Evolutionary conservation across 2,113 vertebrate species (phyloP).

Genomic region (Pterocles orientalis): DNA sequence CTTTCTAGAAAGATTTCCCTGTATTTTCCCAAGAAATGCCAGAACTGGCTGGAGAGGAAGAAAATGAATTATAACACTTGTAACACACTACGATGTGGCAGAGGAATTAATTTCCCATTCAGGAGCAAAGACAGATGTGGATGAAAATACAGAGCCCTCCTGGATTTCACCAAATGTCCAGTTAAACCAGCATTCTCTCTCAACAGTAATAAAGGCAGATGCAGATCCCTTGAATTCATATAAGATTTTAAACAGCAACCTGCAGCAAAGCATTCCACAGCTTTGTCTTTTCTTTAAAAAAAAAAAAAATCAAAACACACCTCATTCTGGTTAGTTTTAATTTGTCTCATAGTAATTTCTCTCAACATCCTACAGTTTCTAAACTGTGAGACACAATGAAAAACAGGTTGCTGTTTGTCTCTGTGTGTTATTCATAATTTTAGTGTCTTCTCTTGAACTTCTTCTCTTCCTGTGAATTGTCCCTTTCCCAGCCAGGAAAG

Average conservation of each 20-base stretch:
- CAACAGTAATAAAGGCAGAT: neutral
- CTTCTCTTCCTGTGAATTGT: neutral
- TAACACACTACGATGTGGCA: neutral
- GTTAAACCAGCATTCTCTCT: neutral
- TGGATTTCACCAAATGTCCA: neutral
- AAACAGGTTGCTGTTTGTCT: neutral
- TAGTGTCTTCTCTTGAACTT: too few species aligned
- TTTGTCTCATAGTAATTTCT: neutral
- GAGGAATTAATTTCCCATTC: neutral
- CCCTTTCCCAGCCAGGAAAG: neutral
- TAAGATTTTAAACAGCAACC: neutral
- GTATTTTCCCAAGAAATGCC: neutral
- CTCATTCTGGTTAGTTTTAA: neutral
- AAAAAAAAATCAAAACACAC: neutral
- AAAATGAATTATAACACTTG: neutral
- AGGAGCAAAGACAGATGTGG: neutral
- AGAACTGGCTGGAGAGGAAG: neutral
- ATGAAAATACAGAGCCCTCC: neutral
- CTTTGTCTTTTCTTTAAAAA: neutral
- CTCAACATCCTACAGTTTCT: neutral
- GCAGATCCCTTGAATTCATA: neutral
- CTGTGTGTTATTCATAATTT: neutral
- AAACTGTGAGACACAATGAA: neutral
- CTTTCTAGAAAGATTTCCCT: neutral
- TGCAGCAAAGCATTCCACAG: neutral